Conservation (phyloP, 2,888 invertebrate genomes). For the Lottia gigantea region DNA sequence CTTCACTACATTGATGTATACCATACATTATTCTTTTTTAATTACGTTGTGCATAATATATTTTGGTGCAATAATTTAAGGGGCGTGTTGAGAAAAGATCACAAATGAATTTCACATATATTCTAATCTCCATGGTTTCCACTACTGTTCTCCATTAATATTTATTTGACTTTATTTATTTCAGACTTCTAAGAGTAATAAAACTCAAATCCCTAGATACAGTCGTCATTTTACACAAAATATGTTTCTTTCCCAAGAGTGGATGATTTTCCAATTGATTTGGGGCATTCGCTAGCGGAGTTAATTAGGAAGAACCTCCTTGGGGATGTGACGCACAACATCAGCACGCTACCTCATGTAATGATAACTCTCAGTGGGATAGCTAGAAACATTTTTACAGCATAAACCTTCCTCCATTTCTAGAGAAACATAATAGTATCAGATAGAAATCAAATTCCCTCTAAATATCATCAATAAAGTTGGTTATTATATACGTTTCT, state of each 20-base stretch:
- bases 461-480: slow-evolving; percentile 4
- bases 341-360: slow-evolving; percentile 26
- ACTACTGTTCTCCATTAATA: slow-evolving; percentile 24
- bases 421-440: neutral
- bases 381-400: slow-evolving; percentile 1
- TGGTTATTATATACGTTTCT: neutral
- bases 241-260: slow-evolving; percentile 20
- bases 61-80: no score
- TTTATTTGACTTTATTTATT: slow-evolving; percentile 28
- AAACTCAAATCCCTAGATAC: slow-evolving; percentile 17
- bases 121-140: slow-evolving; percentile 15
- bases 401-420: neutral
- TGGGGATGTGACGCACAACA: slow-evolving; percentile 18
- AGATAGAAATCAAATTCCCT: slow-evolving; percentile 7
- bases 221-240: slow-evolving; percentile 18
- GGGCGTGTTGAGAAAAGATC: neutral
- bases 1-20: no score
- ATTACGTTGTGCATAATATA: no score
- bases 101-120: slow-evolving; percentile 20
- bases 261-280: slow-evolving; percentile 21
- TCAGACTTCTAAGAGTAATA: slow-evolving; percentile 19
- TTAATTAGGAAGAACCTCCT: slow-evolving; percentile 22
- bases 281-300: slow-evolving; percentile 18
- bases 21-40: no score
- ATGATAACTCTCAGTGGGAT: slow-evolving; percentile 12